These are phyloP conservation scores for Ancistrus triradiatus DNA, from an alignment of 2,113 vertebrate genomes.

Conservation along the genomic window DNA sequence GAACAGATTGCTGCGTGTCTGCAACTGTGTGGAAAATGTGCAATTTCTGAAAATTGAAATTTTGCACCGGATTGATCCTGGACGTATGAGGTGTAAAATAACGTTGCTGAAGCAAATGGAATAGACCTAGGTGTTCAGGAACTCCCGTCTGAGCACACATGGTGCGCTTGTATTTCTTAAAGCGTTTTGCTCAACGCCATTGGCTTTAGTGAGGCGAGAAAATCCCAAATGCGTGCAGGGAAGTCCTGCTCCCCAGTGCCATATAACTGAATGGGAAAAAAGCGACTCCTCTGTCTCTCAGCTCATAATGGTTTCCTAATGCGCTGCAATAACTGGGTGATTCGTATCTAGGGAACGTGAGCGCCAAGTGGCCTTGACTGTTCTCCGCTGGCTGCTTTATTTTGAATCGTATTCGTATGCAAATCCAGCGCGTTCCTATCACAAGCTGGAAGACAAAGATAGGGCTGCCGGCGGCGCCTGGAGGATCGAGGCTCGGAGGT, in stretches of 20 bases:
- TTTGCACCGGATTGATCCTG: no score
- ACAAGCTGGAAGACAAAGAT: slow-evolving; percentile 36
- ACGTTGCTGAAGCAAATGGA: neutral
- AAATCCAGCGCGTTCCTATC: slow-evolving; percentile 16
- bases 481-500: slow-evolving; percentile 18
- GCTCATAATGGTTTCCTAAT: slow-evolving; percentile 20
- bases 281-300: neutral
- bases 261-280: neutral
- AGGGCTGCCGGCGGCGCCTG: slow-evolving; percentile 35
- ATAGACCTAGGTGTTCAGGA: neutral
- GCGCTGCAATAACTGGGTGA: slow-evolving; percentile 17
- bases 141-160: slow-evolving; percentile 4
- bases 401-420: slow-evolving; percentile 1
- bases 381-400: slow-evolving; percentile 5
- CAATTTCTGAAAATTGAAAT: no score
- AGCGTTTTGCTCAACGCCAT: neutral
- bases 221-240: slow-evolving; percentile 17
- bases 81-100: no score
- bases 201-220: neutral
- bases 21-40: neutral
- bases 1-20: neutral
- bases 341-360: slow-evolving; percentile 15
- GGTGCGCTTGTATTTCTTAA: slow-evolving; percentile 7
- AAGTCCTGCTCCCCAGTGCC: slow-evolving; percentile 12
- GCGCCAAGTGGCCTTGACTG: slow-evolving; percentile 18